phyloP scores from a whole-genome alignment of 2,888 invertebrate species.

The Plagiodera versicolora region DNA sequence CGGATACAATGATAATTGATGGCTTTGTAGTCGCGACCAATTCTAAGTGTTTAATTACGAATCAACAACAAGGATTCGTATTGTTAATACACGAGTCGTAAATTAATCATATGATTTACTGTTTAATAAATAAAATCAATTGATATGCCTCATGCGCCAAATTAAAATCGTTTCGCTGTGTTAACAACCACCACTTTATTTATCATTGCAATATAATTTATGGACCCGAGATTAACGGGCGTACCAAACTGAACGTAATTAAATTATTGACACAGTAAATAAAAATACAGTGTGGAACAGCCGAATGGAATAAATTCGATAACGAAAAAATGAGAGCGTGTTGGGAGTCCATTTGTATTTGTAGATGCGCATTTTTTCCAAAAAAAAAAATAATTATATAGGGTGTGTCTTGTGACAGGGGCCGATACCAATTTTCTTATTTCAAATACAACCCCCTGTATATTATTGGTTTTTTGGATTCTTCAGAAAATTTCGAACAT shows the following conservation, averaged over 20 bases:
- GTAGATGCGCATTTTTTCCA: no score
- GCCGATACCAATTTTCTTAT: no score
- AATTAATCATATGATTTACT: conserved; percentile 11
- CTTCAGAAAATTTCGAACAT: no score
- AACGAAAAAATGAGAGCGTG: no score
- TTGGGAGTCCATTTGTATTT: no score
- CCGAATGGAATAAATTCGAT: no score
- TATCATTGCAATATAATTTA: neutral
- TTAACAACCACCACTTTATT: neutral
- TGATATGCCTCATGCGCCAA: conserved; percentile 10
- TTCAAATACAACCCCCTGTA: no score
- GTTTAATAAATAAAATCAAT: conserved; percentile 7
- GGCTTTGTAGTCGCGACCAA: neutral
- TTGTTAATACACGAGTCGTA: neutral
- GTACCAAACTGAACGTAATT: neutral
- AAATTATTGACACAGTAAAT: neutral
- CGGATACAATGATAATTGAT: neutral
- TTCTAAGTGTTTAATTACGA: neutral
- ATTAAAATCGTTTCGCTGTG: conserved; percentile 4
- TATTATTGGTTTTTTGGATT: no score
- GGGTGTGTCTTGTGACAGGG: no score
- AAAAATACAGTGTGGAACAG: no score
- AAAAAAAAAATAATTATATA: no score
- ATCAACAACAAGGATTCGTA: neutral
- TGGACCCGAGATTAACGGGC: neutral